These are phyloP conservation scores for Aporrectodea caliginosa DNA, from an alignment of 1,140 invertebrate genomes.

Conservation along the genomic window DNA sequence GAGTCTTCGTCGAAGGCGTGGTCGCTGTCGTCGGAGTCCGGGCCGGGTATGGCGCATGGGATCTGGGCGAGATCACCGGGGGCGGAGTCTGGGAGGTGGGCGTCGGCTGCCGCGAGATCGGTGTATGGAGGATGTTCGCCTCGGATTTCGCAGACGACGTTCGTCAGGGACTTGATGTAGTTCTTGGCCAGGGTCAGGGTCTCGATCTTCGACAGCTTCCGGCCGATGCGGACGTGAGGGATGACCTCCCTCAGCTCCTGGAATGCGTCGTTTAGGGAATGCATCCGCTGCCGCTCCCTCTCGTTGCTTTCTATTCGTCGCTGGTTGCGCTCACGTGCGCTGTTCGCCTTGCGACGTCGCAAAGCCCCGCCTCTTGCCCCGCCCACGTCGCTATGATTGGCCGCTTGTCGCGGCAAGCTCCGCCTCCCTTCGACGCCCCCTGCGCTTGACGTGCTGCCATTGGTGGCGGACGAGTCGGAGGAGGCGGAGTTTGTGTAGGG, in stretches of 20 bases:
- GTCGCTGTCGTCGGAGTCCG: too few species aligned
- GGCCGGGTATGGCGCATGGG: too few species aligned
- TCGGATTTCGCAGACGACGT: slow-evolving; percentile 77
- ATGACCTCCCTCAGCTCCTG: slow-evolving; percentile 85
- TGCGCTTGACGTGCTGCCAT: neutral
- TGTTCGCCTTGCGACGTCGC: neutral
- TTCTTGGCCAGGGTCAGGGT: slow-evolving; percentile 31
- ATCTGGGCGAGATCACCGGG: too few species aligned
- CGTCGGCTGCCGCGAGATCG: slow-evolving; percentile 1
- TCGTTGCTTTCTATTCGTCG: slow-evolving; percentile 81
- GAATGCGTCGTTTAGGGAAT: slow-evolving; percentile 81
- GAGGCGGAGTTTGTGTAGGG: neutral
- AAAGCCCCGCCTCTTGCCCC: too few species aligned
- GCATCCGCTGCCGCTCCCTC: slow-evolving; percentile 81
- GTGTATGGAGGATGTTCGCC: slow-evolving; percentile 65
- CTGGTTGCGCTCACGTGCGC: slow-evolving; percentile 70
- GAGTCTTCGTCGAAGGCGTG: too few species aligned
- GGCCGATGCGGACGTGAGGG: slow-evolving; percentile 77
- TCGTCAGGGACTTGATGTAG: slow-evolving; percentile 76
- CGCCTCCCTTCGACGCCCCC: neutral
- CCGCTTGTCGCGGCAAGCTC: neutral
- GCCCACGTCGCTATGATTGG: neutral
- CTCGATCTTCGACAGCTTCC: slow-evolving; percentile 30
- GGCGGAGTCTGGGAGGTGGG: too few species aligned
- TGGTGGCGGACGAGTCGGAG: neutral